Conservation (phyloP, 2,797 vertebrate genomes). For the Halcyon smyrnensis region DNA sequence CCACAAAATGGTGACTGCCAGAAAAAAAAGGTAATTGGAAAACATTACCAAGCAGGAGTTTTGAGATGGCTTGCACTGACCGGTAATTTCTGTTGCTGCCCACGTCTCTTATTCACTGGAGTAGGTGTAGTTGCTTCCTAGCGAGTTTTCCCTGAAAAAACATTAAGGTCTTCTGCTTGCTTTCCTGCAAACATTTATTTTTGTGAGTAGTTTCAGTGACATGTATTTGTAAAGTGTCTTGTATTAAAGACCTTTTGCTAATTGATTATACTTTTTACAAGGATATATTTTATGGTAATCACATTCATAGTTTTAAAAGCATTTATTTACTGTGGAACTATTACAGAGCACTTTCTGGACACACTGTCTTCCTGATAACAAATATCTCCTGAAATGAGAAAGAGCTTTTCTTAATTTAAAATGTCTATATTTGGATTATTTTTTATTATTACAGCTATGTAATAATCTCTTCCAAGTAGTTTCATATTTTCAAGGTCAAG, state of each 20-base stretch:
- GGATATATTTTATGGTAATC: not conserved
- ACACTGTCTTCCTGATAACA: not conserved
- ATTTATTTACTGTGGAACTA: slow-evolving; percentile 27
- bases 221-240: not conserved
- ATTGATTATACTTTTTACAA: slow-evolving; percentile 12
- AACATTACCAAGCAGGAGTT: not conserved
- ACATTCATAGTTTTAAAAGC: slow-evolving; percentile 5
- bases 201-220: not conserved
- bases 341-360: not conserved
- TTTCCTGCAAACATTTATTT: not conserved
- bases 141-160: not conserved
- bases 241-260: not conserved
- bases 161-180: not conserved
- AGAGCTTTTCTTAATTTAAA: slow-evolving; percentile 31
- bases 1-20: not conserved
- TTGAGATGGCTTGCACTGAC: not conserved
- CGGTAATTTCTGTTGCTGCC: not conserved
- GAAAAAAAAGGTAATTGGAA: not conserved
- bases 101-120: not conserved
- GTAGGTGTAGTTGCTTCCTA: not conserved
- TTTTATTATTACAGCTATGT: slow-evolving; percentile 10
- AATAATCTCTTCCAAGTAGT: slow-evolving; percentile 21
- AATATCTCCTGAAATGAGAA: slow-evolving; percentile 11
- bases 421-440: slow-evolving; percentile 10
- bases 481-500: slow-evolving; percentile 42